A percentile compares a stretch with the other conserved stretches of the same genome.
Evolutionary conservation across 2,113 vertebrate genomes (phyloP).

Genomic region (Saccopteryx leptura): DNA sequence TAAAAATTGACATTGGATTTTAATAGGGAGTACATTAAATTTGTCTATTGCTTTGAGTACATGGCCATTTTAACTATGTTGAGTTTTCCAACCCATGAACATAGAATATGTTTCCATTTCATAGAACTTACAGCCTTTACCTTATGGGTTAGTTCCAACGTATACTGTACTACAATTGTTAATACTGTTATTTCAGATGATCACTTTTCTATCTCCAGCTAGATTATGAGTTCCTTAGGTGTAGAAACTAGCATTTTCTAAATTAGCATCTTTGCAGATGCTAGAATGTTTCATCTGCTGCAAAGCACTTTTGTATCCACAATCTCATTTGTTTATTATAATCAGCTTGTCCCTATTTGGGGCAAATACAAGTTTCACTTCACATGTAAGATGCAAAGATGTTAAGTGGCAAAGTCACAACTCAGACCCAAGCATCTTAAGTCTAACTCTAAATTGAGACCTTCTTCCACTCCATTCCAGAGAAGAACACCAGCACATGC

Average conservation of each 20-base stretch:
- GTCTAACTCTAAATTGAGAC: constrained; percentile 18
- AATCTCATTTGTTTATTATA: neutral
- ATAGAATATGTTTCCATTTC: no score
- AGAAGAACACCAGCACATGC: neutral
- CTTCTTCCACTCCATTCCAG: neutral
- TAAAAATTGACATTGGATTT: no score
- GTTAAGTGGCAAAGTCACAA: neutral
- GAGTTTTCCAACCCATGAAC: no score
- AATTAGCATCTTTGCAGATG: neutral
- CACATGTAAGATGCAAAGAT: neutral
- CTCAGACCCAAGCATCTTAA: neutral
- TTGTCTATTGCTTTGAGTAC: no score
- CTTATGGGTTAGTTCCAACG: no score
- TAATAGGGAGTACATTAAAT: no score
- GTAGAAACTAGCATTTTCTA: neutral
- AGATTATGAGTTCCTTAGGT: neutral
- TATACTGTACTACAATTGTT: neutral
- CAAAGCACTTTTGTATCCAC: neutral
- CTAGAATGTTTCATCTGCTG: neutral
- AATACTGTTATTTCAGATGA: neutral
- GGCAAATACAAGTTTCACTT: neutral
- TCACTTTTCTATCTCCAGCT: neutral
- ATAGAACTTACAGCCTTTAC: neutral
- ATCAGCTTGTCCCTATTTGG: neutral
- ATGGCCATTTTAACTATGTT: no score